Evolutionary conservation across 2,797 vertebrate genomes (phyloP).

Genomic region (Lutjanus argentimaculatus): DNA sequence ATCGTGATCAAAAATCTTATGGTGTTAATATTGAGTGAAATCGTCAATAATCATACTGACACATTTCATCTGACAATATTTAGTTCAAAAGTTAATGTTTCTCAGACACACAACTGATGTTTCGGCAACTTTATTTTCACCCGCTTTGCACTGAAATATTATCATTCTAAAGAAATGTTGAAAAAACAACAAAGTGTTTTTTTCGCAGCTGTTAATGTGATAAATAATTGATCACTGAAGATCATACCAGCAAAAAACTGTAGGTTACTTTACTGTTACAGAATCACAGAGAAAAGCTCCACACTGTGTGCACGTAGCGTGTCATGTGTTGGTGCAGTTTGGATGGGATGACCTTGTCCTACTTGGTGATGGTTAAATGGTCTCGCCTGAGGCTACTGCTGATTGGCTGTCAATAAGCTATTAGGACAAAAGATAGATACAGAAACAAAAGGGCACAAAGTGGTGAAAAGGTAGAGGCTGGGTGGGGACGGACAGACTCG

Average conservation of each 20-base stretch:
- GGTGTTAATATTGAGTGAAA: too few relatives aligned
- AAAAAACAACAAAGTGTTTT: background rate
- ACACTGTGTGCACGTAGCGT: background rate
- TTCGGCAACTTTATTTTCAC: too few relatives aligned
- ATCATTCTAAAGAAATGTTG: too few relatives aligned
- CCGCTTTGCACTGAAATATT: too few relatives aligned
- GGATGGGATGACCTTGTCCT: constrained; percentile 89
- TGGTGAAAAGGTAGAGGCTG: constrained; percentile 21
- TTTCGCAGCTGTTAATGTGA: background rate
- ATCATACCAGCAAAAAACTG: background rate
- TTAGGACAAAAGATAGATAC: constrained; percentile 70
- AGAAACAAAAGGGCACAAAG: constrained; percentile 7
- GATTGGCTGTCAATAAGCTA: constrained; percentile 88
- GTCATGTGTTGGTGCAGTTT: constrained; percentile 13
- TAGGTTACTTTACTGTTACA: too few relatives aligned
- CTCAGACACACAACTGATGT: too few relatives aligned
- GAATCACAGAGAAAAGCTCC: too few relatives aligned
- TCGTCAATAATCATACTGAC: too few relatives aligned
- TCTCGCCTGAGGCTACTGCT: constrained; percentile 81
- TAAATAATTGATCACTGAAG: background rate
- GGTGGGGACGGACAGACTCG: background rate
- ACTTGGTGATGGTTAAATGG: constrained; percentile 81
- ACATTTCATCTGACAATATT: too few relatives aligned
- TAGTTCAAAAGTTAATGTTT: too few relatives aligned
- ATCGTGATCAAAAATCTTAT: too few relatives aligned